Evolutionary conservation across 30 jellyfish, hydroid and myxozoan genomes (phyloP), one percentile per base, ranked within the genome.

Genomic region (Hydra vulgaris): DNA sequence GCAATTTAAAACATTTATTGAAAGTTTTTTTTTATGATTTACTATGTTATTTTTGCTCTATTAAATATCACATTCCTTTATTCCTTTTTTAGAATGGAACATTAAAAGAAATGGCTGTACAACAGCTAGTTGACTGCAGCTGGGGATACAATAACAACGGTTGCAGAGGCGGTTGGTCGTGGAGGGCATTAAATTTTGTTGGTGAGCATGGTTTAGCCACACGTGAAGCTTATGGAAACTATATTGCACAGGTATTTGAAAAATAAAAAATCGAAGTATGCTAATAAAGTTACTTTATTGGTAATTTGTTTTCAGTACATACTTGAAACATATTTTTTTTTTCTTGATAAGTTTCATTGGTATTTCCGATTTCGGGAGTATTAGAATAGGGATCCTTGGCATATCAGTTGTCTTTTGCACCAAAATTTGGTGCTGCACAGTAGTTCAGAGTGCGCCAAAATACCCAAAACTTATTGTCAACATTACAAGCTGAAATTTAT

Each of bases 121-220:
- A 90, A 52, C 92, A 90, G 26, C 82, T 90, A 56, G 61, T 90
- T 7, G 97, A 90, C 27, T 90, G 97, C 81, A 86, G 91, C 21
- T 90, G 97, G 97, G 84, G 84, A 26, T 86, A 83, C 68, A 89
- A 91, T 16, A 90, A 90, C 83, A 91, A 90, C 74, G 97, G 96
- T 0, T 90, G 97, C 83, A 87, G 94, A 85, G 97, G 97, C 21
- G 97, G 97, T 0, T 90, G 97, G 97, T 80, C 96, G 55, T 90
- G 96, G 97, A 83, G 92, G 71, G 95, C 97, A 18, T 74, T 89
- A 52, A 84, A 85, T 12, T 89, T 70, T 61, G 89, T 89, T 25
- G 77, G 71, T 25, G 76, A 90, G 27, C 88, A 85, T 74, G 97
- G 97, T 24, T n/a, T 90, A 8, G 97, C 97, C 52, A 86, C 96